Base-by-base conservation (phyloP, 2,888 invertebrate genomes). In the Eretmocerus hayati region DNA sequence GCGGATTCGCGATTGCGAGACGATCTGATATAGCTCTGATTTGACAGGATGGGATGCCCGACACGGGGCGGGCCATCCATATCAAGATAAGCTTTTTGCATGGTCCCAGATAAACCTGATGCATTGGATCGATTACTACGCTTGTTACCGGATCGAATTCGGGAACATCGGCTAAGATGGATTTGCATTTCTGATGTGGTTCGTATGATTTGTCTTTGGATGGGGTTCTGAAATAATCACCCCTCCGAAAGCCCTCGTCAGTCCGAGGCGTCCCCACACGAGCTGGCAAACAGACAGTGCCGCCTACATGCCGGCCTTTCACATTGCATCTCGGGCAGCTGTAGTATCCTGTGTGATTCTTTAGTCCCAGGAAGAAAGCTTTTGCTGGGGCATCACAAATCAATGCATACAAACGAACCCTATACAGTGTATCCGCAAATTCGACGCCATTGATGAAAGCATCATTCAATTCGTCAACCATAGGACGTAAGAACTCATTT, bases 311-410 rank as follows among this genome's bases (percentile, higher is more conserved):
- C n/a, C n/a, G n/a, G 9, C 37, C 37, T 20, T 37, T 18, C 2
- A 19, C 21, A 9, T 9, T 20, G 15, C 58, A 58, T 46, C 55
- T 57, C n/a, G 48, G 40, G 26, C 61, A 60, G 30, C 50, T 50
- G 26, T 33, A 47, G 26, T 48, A 56, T 5, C 50, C 55, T 18
- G 48, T 50, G 32, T 58, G 55, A 22, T 42, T 23, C 48, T 55
- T 56, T 16, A 44, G 36, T 18, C 48, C 32, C 9, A 40, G 18
- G 11, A 56, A 32, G 40, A 42, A 53, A 2, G 53, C 26, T 41
- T 53, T 53, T 1, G 57, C 53, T 9, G 54, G 56, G 6, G 52
- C 46, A 42, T 57, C 56, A 32, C 53, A 57, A 42, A 48, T 44
- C 21, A 55, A 40, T 3, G 31, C 42, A 40, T 33, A 36, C 23